Evolutionary conservation across 2,797 vertebrate species (phyloP), one percentile per base, ranked within the genome.

Genomic region (Neosilurus mollespiculum): DNA sequence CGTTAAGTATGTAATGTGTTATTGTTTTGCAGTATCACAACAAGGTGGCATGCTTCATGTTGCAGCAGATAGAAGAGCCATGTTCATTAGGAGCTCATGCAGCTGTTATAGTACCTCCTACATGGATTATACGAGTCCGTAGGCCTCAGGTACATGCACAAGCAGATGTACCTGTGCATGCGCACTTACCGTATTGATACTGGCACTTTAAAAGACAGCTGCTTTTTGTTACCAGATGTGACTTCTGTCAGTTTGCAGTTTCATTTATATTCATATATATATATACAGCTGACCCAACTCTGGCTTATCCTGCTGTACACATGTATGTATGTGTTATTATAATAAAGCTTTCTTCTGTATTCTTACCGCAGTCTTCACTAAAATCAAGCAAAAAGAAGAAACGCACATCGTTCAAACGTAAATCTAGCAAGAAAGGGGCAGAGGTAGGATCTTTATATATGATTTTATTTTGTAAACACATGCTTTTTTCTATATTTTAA

Each of bases 31-130:
- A 99, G 98, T 99, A 98, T 89, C 98, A 99, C 94, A 99, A 96
- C 92, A 99, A 98, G 93, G 97, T 99, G 84, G 95, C 96, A 0
- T 99, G 98, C 93, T 99, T 99, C 95, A 96, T 98, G 98, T 94
- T 99, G 91, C 97, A 98, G 93, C 97, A 97, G 91, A 99, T 99
- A 0, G 97, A 97, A 89, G 97, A 99, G 90, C 94, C 96, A 0
- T 99, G 97, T 89, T 97, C 96, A 0, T 92, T 99, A 59, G 98
- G 98, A 0, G 97, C 95, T 89, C 98, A 99, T 0, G 98, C 98
- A 1, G 95, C 97, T 0, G 96, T 98, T 18, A 96, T 99, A 0
- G 89, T 99, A 88, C 98, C 98, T 0, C 98, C 98, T 0, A 98
- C 96, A 65, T 99, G 97, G 98, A 96, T 99, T 90, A 93, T 98